phyloP scores from a whole-genome alignment of 2,888 invertebrate species.

The Zaprionus bogoriensis region DNA sequence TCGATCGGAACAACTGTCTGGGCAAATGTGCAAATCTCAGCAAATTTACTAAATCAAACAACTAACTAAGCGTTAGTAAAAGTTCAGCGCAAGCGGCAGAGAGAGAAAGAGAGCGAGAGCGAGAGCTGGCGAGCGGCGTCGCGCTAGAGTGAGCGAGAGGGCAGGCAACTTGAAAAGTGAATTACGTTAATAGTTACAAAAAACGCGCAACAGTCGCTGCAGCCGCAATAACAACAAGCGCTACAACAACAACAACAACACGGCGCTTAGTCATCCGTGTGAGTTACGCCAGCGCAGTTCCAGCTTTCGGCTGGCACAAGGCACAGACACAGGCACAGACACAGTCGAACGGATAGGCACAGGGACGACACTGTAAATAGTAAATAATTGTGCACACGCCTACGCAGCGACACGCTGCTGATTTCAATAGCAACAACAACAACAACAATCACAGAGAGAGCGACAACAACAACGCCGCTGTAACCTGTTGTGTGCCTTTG shows the following conservation, averaged over 20 bases:
- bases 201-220: constrained; percentile 40
- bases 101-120: not conserved
- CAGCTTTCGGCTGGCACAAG: constrained; percentile 35
- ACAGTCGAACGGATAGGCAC: no score
- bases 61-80: constrained; percentile 21
- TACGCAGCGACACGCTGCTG: constrained; percentile 55
- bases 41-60: constrained; percentile 1
- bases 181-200: constrained; percentile 64
- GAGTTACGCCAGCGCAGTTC: constrained; percentile 62
- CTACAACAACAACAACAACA: constrained; percentile 32
- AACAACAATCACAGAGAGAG: constrained; percentile 19
- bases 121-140: not conserved
- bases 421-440: constrained; percentile 37
- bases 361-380: constrained; percentile 36
- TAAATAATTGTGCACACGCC: constrained; percentile 53
- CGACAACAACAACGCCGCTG: constrained; percentile 7
- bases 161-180: constrained; percentile 35
- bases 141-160: not conserved
- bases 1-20: constrained; percentile 39
- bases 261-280: constrained; percentile 69
- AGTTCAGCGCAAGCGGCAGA: constrained; percentile 14
- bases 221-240: constrained; percentile 31
- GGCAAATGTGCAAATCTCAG: constrained; percentile 16
- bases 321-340: constrained; percentile 16
- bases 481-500: constrained; percentile 39